These are phyloP conservation scores for Fukomys damarensis DNA, from an alignment of 2,113 vertebrate genomes.

Conservation along the genomic window DNA sequence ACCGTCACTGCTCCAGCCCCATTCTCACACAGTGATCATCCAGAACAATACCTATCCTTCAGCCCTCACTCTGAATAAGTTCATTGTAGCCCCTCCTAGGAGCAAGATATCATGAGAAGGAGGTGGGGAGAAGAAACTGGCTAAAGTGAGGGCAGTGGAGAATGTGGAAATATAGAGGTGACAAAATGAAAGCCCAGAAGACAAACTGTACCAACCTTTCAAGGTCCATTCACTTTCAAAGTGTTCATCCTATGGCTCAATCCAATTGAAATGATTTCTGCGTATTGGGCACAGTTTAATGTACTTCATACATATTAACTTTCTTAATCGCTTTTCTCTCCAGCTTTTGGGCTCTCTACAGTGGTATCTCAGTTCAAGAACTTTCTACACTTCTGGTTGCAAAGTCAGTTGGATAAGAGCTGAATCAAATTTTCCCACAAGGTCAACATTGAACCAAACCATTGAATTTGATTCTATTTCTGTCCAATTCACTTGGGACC, in stretches of 20 bases:
- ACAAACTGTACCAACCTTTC: background rate
- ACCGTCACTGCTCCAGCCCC: background rate
- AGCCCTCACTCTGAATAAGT: background rate
- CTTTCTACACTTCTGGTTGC: background rate
- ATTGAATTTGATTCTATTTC: background rate
- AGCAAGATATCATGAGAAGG: background rate
- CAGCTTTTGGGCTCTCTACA: background rate
- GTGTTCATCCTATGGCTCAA: background rate
- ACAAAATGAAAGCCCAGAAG: background rate
- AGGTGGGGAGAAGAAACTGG: background rate
- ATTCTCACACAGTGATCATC: too few species aligned
- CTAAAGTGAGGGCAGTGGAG: background rate
- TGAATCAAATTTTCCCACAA: background rate
- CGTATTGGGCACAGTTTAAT: background rate
- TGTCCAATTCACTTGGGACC: background rate
- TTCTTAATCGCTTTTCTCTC: slow-evolving; percentile 18
- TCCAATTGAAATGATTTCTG: background rate
- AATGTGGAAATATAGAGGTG: background rate
- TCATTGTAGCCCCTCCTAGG: background rate
- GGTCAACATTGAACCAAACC: background rate
- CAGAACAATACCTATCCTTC: background rate
- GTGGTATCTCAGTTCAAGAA: background rate
- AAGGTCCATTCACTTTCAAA: background rate
- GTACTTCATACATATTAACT: background rate
- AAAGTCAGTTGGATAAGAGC: background rate